Evolutionary conservation across 2,888 invertebrate genomes (phyloP).

Genomic region (Lagria hirta): DNA sequence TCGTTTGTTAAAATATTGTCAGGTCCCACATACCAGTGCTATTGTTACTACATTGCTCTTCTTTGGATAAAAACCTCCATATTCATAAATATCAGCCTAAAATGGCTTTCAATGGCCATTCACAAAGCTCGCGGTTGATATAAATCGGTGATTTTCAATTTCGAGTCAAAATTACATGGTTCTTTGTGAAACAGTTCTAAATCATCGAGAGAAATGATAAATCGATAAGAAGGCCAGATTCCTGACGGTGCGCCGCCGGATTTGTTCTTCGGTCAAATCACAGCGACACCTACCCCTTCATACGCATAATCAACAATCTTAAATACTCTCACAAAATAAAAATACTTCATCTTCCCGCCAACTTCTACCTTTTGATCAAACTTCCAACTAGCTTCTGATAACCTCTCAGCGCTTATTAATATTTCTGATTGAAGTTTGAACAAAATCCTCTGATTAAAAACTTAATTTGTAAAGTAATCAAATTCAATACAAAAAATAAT

Average conservation of each 20-base stretch:
- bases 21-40: conserved; percentile 25
- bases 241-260: conserved; percentile 16
- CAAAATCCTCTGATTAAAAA: too few species aligned
- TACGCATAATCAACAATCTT: too few species aligned
- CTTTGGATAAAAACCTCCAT: conserved; percentile 22
- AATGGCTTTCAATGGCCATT: conserved; percentile 24
- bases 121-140: conserved; percentile 21
- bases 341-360: too few species aligned
- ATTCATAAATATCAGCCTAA: conserved; percentile 29
- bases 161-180: conserved; percentile 25
- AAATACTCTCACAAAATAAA: too few species aligned
- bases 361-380: too few species aligned
- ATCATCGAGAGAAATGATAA: conserved; percentile 25
- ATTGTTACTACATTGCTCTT: conserved; percentile 21
- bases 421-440: too few species aligned
- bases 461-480: too few species aligned
- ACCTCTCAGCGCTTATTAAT: too few species aligned
- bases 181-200: conserved; percentile 25
- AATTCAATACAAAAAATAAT: too few species aligned
- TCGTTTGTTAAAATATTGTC: conserved; percentile 27
- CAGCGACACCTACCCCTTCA: conserved; percentile 8
- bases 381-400: too few species aligned
- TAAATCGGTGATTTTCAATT: conserved; percentile 30
- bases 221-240: conserved; percentile 23
- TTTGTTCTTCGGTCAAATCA: conserved; percentile 21